Conservation (phyloP, 2,113 vertebrate genomes). For the Centropus bengalensis region DNA sequence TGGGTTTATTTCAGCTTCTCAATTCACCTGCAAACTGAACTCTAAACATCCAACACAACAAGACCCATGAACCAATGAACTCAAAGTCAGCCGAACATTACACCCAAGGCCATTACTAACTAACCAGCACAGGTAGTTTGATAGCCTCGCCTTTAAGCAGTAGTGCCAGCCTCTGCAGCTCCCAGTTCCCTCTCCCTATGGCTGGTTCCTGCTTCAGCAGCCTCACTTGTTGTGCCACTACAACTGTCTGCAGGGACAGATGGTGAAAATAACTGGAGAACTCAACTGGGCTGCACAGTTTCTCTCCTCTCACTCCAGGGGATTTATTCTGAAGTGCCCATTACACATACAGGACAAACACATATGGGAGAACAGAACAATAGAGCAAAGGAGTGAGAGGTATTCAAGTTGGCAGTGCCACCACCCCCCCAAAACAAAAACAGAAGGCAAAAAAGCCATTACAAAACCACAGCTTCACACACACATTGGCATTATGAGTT, state of each 20-base stretch:
- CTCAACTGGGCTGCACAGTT: not conserved
- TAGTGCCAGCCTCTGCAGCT: not conserved
- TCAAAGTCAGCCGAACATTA: not conserved
- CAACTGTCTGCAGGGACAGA: not conserved
- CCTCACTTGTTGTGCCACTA: not conserved
- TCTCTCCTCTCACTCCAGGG: not conserved
- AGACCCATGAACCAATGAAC: not conserved
- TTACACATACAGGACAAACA: rapidly evolving
- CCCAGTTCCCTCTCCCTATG: not conserved
- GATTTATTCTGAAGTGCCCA: not conserved
- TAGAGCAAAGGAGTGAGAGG: rapidly evolving
- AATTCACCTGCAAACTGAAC: not conserved
- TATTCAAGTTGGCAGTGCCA: not conserved
- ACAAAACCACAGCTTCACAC: not conserved
- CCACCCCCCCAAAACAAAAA: not conserved
- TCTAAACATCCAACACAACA: not conserved
- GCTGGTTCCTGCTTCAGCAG: not conserved
- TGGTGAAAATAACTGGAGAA: not conserved
- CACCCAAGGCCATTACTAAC: not conserved
- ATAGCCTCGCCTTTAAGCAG: not conserved
- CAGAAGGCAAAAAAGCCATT: not conserved
- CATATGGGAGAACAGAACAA: not conserved
- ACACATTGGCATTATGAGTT: not conserved
- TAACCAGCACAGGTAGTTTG: not conserved
- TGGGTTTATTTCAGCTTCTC: not conserved